Conservation (phyloP, 2,113 vertebrate genomes). For the Dicerorhinus sumatrensis region DNA sequence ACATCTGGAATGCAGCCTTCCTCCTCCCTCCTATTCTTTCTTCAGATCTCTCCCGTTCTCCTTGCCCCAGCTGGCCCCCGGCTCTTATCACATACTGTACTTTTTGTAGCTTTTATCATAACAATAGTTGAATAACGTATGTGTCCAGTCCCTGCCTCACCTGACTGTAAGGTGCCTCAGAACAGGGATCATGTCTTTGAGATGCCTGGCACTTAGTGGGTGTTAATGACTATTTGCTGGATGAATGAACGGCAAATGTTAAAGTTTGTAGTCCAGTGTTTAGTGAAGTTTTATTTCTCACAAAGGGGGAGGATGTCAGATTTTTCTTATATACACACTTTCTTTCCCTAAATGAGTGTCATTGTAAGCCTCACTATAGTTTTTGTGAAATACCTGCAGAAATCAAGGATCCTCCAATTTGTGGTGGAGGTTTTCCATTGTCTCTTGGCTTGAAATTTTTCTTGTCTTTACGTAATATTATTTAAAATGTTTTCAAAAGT, state of each 20-base stretch:
- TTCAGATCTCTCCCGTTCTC: not conserved
- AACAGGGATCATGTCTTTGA: not conserved
- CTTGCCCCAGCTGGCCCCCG: not conserved
- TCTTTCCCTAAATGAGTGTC: not conserved
- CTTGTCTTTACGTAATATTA: not conserved
- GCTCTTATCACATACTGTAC: not conserved
- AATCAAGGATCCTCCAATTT: not conserved
- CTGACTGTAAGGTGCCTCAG: not conserved
- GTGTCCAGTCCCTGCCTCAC: not conserved
- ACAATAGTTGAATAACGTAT: not conserved
- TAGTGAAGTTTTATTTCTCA: not conserved
- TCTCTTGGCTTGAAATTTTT: conserved; percentile 46
- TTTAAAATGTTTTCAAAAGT: conserved; percentile 36
- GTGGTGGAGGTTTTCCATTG: not conserved
- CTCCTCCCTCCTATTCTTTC: not conserved
- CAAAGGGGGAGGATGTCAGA: not conserved
- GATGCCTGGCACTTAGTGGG: not conserved
- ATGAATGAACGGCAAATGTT: not conserved
- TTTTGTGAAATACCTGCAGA: not conserved
- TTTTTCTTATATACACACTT: not conserved
- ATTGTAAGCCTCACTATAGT: not conserved
- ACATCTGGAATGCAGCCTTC: not conserved
- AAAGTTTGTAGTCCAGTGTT: not conserved
- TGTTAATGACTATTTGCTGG: not conserved
- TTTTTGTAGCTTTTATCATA: conserved; percentile 12